phyloP scores from a whole-genome alignment of 2,888 invertebrate species.

The Gerosis bhagava region DNA sequence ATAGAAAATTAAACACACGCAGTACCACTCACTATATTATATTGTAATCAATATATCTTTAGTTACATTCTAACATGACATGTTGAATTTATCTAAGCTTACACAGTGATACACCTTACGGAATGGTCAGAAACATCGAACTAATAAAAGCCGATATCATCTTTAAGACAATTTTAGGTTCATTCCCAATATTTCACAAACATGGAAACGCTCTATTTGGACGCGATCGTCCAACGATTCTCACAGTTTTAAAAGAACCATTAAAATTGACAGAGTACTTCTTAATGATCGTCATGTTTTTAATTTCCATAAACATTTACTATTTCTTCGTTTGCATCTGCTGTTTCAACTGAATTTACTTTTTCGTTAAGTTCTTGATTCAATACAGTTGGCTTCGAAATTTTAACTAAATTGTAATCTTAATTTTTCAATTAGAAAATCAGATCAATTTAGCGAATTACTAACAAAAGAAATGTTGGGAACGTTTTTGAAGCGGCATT shows the following conservation, averaged over 20 bases:
- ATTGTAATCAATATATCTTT: conserved; percentile 48
- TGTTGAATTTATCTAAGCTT: conserved; percentile 72
- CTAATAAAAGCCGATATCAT: conserved; percentile 66
- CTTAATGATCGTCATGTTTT: neutral
- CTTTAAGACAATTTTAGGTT: conserved; percentile 59
- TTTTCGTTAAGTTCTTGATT: conserved; percentile 16
- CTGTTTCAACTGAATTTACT: conserved; percentile 3
- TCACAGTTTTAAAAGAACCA: conserved; percentile 14
- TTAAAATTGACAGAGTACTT: neutral
- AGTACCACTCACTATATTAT: conserved; percentile 51
- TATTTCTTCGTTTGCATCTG: conserved; percentile 3
- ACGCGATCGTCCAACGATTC: conserved; percentile 80
- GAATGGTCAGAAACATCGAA: conserved; percentile 71
- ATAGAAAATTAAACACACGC: conserved; percentile 47
- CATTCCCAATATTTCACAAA: conserved; percentile 51
- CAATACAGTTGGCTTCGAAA: neutral
- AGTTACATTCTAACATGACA: conserved; percentile 75
- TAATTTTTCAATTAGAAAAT: no score
- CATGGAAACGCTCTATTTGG: conserved; percentile 58
- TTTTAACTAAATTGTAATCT: no score
- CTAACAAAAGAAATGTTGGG: no score
- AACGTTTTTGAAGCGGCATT: no score
- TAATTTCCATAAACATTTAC: neutral
- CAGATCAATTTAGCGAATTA: no score
- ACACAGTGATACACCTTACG: conserved; percentile 77